Percentiles rank a stretch among this genome's conserved stretches.
These are phyloP conservation scores for Mormyrops attenuatus DNA, from an alignment of 2,797 vertebrate genomes.

Conservation along the genomic window DNA sequence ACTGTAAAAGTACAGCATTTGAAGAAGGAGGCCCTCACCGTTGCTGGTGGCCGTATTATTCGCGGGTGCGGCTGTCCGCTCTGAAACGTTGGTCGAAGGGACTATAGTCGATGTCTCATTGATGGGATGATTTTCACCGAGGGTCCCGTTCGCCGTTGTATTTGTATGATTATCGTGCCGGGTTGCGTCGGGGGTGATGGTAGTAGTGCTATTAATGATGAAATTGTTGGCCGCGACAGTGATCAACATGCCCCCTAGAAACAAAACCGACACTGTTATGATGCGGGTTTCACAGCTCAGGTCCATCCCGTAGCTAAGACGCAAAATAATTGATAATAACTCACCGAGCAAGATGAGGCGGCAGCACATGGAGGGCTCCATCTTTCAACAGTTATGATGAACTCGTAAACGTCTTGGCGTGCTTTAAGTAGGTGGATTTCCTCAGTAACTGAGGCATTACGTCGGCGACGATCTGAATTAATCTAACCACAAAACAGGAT, in stretches of 20 bases:
- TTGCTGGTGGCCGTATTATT: neutral
- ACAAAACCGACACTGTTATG: neutral
- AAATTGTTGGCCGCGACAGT: neutral
- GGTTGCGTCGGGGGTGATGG: neutral
- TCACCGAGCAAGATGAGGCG: neutral
- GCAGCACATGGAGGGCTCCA: neutral
- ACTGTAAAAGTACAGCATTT: neutral
- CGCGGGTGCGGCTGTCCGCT: neutral
- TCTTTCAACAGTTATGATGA: neutral
- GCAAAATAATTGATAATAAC: neutral
- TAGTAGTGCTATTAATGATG: neutral
- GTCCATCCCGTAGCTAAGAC: neutral
- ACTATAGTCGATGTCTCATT: neutral
- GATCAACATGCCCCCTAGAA: neutral
- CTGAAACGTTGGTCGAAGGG: neutral
- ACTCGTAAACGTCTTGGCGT: neutral
- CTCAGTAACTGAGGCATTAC: neutral
- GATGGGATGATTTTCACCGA: neutral
- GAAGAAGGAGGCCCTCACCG: neutral
- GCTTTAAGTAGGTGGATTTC: neutral
- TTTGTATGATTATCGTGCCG: neutral
- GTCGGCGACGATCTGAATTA: neutral
- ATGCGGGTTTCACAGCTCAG: neutral
- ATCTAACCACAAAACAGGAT: constrained; percentile 45
- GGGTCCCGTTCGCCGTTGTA: neutral